These are phyloP conservation scores for Galleria mellonella DNA, from an alignment of 1,140 invertebrate species.

Conservation along the genomic window DNA sequence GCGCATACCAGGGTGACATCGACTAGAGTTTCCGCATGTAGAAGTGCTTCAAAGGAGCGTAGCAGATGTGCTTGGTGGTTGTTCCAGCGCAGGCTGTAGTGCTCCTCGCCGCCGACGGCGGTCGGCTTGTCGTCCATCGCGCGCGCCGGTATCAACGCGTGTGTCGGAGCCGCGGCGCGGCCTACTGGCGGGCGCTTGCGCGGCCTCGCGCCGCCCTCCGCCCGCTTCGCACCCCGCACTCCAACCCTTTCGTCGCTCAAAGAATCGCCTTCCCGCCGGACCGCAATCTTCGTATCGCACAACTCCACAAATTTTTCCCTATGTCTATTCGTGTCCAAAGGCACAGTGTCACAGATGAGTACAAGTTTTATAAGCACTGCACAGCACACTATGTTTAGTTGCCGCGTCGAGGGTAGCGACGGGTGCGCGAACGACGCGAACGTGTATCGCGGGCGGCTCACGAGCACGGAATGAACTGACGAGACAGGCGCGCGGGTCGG, in stretches of 20 bases:
- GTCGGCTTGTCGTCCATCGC: constrained; percentile 61
- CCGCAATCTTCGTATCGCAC: constrained; percentile 44
- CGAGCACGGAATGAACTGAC: constrained; percentile 35
- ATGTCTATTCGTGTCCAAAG: constrained; percentile 3
- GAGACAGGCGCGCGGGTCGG: constrained; percentile 32
- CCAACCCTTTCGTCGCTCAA: constrained; percentile 58
- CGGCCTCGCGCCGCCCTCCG: constrained; percentile 50
- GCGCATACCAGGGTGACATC: constrained; percentile 93
- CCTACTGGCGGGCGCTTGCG: constrained; percentile 37
- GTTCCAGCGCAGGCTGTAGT: constrained; percentile 94
- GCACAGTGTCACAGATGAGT: constrained; percentile 25
- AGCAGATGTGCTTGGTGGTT: constrained; percentile 92
- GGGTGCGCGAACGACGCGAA: constrained; percentile 21
- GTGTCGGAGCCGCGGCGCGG: constrained; percentile 25
- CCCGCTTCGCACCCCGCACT: constrained; percentile 38
- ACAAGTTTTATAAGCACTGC: constrained; percentile 34
- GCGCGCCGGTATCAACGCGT: constrained; percentile 33
- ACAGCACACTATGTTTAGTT: constrained; percentile 25
- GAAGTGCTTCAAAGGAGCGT: constrained; percentile 87
- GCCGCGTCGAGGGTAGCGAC: constrained; percentile 13
- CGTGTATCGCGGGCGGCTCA: constrained; percentile 42
- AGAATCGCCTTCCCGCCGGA: constrained; percentile 40
- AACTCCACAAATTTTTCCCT: constrained; percentile 16
- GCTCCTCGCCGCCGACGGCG: constrained; percentile 76
- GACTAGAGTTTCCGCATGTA: constrained; percentile 89